Base-by-base conservation (phyloP, 2,113 vertebrate genomes). In the Numida meleagris region DNA sequence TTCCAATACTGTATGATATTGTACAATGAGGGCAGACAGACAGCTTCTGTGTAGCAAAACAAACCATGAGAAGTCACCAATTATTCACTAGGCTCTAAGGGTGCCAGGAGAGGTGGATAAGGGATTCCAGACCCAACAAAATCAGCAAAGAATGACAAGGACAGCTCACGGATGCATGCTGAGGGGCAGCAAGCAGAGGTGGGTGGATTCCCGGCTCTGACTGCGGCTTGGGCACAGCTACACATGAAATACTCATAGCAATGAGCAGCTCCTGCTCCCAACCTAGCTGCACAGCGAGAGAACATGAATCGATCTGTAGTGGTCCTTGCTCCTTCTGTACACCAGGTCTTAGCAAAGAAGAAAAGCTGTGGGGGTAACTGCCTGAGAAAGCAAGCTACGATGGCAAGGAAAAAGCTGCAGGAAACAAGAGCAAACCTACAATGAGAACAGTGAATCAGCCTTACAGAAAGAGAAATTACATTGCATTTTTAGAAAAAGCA, bases 131-230 rank as follows among this genome's bases (percentile, higher is more conserved):
- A 83, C 40, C 2, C 5, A 27, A 46, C 15, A 20, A 13, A 67
- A 42, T 2, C 6, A 13, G 59, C 59, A 75, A 46, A 85, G 15
- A 36, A 58, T 4, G 25, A 67, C 2, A 2, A 25, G 40, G 46
- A 43, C 4, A 0, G 0, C 43, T 71, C 67, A 46, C 19, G 27
- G 34, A 51, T 38, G n/a, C 72, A 9, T 0, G 0, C 9, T 53
- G 46, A 42, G 3, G 17, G 38, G 29, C 73, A 86, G 77, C 42
- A 58, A n/a, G 61, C 46, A 75, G 31, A 75, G 36, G 20, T 20
- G 58, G 42, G 38, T 23, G 78, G 31, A 1, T 53, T 43, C 13
- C 9, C 51, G 72, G 34, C 34, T 45, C 33, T 2, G 16, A 25
- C 20, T 67, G 51, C 75, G 53, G 24, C 5, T 45, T 8, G 38